A percentile compares a stretch with the other conserved stretches of the same genome.
Conservation (phyloP, 2,797 vertebrate species). For the Brotula barbata region DNA sequence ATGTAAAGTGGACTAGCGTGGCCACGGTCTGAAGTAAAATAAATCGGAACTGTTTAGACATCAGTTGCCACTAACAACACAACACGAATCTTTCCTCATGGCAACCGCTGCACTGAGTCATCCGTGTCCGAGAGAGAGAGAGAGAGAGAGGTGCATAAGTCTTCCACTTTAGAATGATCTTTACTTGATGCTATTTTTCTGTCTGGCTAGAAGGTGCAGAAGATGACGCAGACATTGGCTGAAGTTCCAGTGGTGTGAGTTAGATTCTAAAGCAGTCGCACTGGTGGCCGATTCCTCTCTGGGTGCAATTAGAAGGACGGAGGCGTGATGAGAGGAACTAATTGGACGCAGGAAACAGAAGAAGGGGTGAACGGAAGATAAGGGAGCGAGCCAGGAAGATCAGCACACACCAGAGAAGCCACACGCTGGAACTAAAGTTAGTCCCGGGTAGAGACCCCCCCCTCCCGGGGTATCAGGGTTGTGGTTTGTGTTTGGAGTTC, state of each 20-base stretch:
- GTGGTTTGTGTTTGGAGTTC: slow-evolving; percentile 21
- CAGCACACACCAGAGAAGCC: background rate
- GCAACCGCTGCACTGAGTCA: slow-evolving; percentile 50
- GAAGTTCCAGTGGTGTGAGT: slow-evolving; percentile 36
- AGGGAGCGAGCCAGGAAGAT: slow-evolving; percentile 5
- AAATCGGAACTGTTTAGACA: slow-evolving; percentile 49
- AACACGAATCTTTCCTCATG: slow-evolving; percentile 38
- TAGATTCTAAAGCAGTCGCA: slow-evolving; percentile 18
- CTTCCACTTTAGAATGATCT: slow-evolving; percentile 16
- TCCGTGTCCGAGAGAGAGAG: slow-evolving; percentile 20
- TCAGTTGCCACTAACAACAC: slow-evolving; percentile 65
- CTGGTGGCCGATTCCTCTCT: too few species aligned
- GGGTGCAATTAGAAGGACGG: slow-evolving; percentile 1
- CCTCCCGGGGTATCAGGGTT: slow-evolving; percentile 35
- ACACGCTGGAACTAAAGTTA: slow-evolving; percentile 34
- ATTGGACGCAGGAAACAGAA: background rate
- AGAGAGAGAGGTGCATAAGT: slow-evolving; percentile 8
- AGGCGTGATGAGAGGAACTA: background rate
- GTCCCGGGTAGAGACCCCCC: slow-evolving; percentile 38
- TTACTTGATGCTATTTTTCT: slow-evolving; percentile 8
- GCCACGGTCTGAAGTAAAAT: slow-evolving; percentile 23
- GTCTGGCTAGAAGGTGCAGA: slow-evolving; percentile 26
- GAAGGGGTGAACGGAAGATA: background rate
- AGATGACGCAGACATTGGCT: slow-evolving; percentile 38
- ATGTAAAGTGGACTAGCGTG: background rate